Evolutionary conservation across 2,888 invertebrate genomes (phyloP), one percentile per base, ranked within the genome.

Genomic region (Mythimna albipuncta): DNA sequence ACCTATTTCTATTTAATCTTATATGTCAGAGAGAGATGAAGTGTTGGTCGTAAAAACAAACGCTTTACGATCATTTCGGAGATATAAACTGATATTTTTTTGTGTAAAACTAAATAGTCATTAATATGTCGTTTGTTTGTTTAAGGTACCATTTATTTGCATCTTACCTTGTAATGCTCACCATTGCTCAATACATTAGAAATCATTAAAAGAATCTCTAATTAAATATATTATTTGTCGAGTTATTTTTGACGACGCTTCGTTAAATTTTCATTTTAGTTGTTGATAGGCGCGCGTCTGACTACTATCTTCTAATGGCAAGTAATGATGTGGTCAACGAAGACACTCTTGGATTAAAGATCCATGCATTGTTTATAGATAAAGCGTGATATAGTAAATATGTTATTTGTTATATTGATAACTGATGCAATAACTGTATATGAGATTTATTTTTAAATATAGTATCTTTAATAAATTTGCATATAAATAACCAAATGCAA

Each of bases 21-120:
- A 73, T 77, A 52, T 55, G 35, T 77, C 57, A 74, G 77, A 87
- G 70, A 79, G 76, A 79, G 81, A 77, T 65, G 47, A 67, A 68
- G 72, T 69, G 70, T 58, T 64, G 61, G 50, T 81, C 79, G 59
- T 84, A 77, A 85, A 84, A 64, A 66, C 63, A 50, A 66, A n/a
- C 44, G 19, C 19, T 79, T 79, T 84, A 81, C 75, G 79, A 86
- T 72, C 69, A 38, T 73, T 76, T n/a, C 67, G 32, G 41, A 79
- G 67, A 70, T 65, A 62, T 44, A 58, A 44, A 54, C 57, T 58
- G 55, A 11, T 72, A 19, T 81, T 85, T 74, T 74, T 74, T 70
- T 58, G 21, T 67, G 21, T 66, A 11, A 13, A 66, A 54, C 9
- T 44, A 47, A 57, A 16, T 6, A 64, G 44, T 64, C 11, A n/a